Percentiles rank a stretch among this genome's conserved stretches.
Conservation (phyloP, 2,113 vertebrate genomes). For the Ptychochromis oligacanthus region DNA sequence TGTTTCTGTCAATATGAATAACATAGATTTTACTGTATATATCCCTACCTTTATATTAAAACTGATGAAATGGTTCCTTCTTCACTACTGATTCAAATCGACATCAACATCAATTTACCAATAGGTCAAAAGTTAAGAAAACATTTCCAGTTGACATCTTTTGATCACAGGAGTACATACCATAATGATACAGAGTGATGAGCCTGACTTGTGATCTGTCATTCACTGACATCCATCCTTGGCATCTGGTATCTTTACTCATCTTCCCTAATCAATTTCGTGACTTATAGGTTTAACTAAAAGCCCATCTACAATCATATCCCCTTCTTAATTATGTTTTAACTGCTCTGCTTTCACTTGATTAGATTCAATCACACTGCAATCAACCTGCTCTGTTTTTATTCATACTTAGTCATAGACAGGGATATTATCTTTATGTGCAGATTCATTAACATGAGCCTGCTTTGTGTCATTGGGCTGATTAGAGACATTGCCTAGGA, state of each 20-base stretch:
- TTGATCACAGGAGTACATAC: constrained; percentile 24
- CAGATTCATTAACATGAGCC: constrained; percentile 40
- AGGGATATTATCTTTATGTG: constrained; percentile 45
- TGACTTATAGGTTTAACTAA: constrained; percentile 63
- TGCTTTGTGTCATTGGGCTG: constrained; percentile 14
- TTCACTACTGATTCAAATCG: neutral
- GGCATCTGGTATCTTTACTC: constrained; percentile 19
- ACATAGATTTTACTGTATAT: constrained; percentile 17
- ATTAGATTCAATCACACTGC: constrained; percentile 58
- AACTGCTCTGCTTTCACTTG: constrained; percentile 60
- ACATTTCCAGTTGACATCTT: constrained; percentile 15
- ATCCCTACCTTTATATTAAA: neutral
- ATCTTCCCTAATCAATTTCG: constrained; percentile 58
- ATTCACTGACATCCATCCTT: constrained; percentile 13
- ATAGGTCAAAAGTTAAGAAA: constrained; percentile 31
- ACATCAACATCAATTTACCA: constrained; percentile 25
- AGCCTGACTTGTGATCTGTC: constrained; percentile 42
- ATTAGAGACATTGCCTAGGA: neutral
- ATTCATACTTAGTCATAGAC: constrained; percentile 44
- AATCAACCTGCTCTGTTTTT: constrained; percentile 52
- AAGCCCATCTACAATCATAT: constrained; percentile 60
- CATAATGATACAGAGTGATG: constrained; percentile 24
- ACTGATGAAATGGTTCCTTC: neutral
- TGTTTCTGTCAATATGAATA: constrained; percentile 27
- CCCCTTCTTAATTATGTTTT: constrained; percentile 64